A percentile compares a stretch with the other conserved stretches of the same genome.
Evolutionary conservation across 2,888 invertebrate genomes (phyloP).

Genomic region (Drosophila paranaensis): DNA sequence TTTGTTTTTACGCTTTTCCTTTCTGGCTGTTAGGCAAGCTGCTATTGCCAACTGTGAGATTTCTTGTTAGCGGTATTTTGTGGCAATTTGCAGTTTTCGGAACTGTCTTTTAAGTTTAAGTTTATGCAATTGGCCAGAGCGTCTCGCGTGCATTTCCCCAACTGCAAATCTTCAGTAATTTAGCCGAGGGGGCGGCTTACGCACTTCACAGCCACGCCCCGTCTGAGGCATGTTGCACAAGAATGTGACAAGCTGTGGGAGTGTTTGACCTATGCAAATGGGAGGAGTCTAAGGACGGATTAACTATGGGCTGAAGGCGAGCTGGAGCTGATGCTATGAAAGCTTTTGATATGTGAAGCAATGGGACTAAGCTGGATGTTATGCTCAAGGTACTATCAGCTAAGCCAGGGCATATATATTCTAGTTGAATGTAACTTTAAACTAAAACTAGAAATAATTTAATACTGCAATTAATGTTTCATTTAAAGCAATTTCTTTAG

Average conservation of each 20-base stretch:
- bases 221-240: background rate
- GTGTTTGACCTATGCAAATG: background rate
- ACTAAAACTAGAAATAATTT: no score
- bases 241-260: background rate
- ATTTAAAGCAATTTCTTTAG: background rate
- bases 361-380: no score
- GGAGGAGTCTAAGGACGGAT: background rate
- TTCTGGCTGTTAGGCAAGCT: constrained; percentile 44
- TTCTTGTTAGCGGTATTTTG: constrained; percentile 62
- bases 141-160: background rate
- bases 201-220: constrained; percentile 3
- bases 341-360: no score
- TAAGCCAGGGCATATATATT: no score
- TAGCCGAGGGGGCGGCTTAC: background rate
- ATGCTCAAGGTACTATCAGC: no score
- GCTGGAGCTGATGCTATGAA: no score
- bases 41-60: constrained; percentile 64
- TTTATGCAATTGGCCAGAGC: constrained; percentile 20
- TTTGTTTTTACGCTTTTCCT: constrained; percentile 3
- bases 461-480: no score
- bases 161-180: background rate
- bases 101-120: constrained; percentile 25
- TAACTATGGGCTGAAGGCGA: background rate
- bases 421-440: no score
- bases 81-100: constrained; percentile 51